Evolutionary conservation across 2,113 vertebrate genomes (phyloP).

Genomic region (Neopipo cinnamomea): DNA sequence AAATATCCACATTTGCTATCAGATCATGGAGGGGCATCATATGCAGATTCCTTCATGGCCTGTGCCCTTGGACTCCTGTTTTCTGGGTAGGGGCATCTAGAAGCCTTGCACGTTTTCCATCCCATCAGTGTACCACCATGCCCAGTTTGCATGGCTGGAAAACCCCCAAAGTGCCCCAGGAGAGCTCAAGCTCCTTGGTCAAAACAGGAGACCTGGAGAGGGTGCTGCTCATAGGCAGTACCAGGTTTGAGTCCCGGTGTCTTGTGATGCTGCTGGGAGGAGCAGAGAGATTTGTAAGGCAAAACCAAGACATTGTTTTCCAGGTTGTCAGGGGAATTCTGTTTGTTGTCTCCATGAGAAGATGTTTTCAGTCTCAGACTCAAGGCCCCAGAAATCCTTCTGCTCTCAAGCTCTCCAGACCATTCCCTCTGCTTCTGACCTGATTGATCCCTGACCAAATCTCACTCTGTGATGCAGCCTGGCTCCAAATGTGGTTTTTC

Average conservation of each 20-base stretch:
- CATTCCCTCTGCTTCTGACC: not conserved
- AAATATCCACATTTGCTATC: not conserved
- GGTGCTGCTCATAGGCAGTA: not conserved
- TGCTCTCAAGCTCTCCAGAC: not conserved
- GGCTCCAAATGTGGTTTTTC: not conserved
- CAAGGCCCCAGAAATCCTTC: not conserved
- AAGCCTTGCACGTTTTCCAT: not conserved
- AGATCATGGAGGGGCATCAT: not conserved
- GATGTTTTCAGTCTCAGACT: not conserved
- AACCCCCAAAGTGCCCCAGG: not conserved
- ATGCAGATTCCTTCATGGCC: rapidly evolving
- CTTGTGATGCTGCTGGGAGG: not conserved
- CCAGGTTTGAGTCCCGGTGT: not conserved
- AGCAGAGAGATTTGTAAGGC: not conserved
- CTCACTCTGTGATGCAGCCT: not conserved
- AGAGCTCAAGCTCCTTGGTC: not conserved
- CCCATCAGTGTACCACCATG: not conserved
- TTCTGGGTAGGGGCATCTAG: not conserved
- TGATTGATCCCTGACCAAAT: not conserved
- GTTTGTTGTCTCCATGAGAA: not conserved
- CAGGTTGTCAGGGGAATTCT: not conserved
- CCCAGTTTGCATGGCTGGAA: not conserved
- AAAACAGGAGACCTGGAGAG: not conserved
- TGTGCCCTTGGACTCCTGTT: not conserved
- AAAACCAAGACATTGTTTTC: not conserved